Conservation (phyloP, 1,140 invertebrate genomes). For the Leptestheria dahalacensis region DNA sequence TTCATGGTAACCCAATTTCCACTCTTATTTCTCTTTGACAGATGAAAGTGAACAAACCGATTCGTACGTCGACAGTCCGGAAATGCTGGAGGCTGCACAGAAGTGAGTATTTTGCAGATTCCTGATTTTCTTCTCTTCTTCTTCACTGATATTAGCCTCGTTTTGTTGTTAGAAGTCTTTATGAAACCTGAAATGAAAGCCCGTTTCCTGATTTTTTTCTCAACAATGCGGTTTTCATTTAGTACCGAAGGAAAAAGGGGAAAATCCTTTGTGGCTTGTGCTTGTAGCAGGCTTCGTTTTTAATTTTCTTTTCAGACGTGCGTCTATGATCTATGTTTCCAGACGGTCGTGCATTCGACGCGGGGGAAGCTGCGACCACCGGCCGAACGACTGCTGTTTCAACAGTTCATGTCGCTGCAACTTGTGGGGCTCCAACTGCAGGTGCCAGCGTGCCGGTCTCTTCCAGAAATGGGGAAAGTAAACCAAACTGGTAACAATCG, state of each 20-base stretch:
- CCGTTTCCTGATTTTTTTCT: background rate
- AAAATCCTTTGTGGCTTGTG: background rate
- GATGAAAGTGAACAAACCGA: background rate
- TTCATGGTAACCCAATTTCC: background rate
- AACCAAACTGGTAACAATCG: background rate
- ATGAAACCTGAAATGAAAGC: no score
- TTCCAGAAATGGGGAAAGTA: conserved; percentile 70
- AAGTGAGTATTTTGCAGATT: conserved; percentile 26
- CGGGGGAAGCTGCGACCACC: conserved; percentile 65
- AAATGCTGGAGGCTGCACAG: conserved; percentile 28
- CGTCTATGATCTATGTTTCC: conserved; percentile 71
- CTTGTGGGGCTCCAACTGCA: conserved; percentile 77
- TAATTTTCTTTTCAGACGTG: conserved; percentile 49
- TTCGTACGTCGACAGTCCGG: background rate
- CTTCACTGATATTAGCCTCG: no score
- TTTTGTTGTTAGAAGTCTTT: no score
- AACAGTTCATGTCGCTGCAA: conserved; percentile 75
- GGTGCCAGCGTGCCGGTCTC: conserved; percentile 71
- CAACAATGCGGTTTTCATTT: background rate
- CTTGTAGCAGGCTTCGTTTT: background rate
- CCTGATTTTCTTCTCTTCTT: no score
- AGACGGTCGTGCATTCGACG: conserved; percentile 66
- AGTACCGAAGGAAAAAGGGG: background rate
- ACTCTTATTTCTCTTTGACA: background rate
- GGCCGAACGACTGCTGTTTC: conserved; percentile 70